A percentile compares a stretch with the other conserved stretches of the same genome.
phyloP scores from a whole-genome alignment of 2,113 vertebrate genomes.

The Elephas maximus region DNA sequence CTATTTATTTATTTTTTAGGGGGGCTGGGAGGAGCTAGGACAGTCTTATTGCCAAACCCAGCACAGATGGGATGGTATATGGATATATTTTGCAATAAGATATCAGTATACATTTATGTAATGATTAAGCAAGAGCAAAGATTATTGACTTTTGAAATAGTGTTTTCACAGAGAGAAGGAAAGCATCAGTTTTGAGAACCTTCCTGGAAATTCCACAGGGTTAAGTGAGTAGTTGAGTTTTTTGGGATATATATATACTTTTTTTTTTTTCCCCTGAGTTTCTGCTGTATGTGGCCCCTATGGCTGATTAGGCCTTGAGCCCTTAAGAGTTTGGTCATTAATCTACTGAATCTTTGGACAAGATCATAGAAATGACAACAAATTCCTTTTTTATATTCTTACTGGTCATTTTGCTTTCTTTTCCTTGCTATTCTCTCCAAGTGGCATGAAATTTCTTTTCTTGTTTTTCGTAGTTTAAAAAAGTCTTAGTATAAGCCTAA shows the following conservation, averaged over 20 bases:
- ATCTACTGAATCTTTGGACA: background rate
- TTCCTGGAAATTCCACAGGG: background rate
- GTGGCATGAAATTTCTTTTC: background rate
- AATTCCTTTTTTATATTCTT: background rate
- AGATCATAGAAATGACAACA: background rate
- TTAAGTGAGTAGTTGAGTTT: background rate
- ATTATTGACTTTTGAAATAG: background rate
- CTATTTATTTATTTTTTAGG: too few species aligned
- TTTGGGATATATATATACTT: background rate
- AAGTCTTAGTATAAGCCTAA: background rate
- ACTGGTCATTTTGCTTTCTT: background rate
- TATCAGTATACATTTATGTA: background rate
- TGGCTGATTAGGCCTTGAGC: background rate
- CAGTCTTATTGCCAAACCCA: background rate
- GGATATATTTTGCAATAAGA: background rate
- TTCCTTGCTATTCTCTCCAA: background rate
- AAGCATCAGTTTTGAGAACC: background rate
- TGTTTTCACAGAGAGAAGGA: background rate
- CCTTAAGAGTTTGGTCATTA: background rate
- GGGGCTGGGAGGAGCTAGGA: background rate
- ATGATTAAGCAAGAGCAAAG: background rate
- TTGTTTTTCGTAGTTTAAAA: background rate
- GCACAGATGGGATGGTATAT: background rate
- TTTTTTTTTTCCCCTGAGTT: background rate
- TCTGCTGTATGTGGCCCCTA: background rate